These are phyloP conservation scores for Azemiops feae DNA, from an alignment of 2,113 vertebrate genomes.

Conservation along the genomic window DNA sequence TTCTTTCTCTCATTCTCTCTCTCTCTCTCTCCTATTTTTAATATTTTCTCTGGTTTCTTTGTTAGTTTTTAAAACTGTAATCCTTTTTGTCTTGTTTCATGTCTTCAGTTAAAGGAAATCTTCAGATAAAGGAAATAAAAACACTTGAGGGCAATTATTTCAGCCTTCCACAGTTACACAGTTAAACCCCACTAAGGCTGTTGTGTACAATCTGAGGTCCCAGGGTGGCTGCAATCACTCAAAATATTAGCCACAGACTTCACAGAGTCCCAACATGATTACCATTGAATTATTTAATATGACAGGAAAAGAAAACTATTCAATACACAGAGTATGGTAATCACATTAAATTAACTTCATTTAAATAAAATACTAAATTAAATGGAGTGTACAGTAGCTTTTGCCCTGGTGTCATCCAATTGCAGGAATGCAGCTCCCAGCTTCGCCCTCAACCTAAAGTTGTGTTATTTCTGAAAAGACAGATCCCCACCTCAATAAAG, in stretches of 20 bases:
- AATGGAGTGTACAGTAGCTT: background rate
- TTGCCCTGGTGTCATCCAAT: background rate
- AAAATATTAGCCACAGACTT: background rate
- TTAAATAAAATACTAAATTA: background rate
- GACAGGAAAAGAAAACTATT: background rate
- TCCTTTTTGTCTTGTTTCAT: background rate
- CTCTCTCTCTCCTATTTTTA: background rate
- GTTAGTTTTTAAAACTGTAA: background rate
- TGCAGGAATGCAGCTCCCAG: background rate
- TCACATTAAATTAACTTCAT: background rate
- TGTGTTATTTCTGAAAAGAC: background rate
- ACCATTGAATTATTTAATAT: background rate
- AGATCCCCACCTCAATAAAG: background rate
- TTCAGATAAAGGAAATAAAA: background rate
- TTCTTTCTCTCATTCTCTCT: no score
- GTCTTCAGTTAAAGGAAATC: background rate
- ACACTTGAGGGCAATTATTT: background rate
- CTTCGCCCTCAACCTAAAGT: background rate
- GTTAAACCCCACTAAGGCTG: background rate
- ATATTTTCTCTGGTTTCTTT: background rate
- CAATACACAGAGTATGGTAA: background rate
- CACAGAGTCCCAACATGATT: background rate
- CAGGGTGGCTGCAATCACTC: background rate
- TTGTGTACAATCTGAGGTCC: background rate
- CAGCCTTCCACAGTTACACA: no score